A percentile compares a stretch with the other conserved stretches of the same genome.
Evolutionary conservation across 1,140 invertebrate species (phyloP).

Genomic region (Hylaeus volcanicus): DNA sequence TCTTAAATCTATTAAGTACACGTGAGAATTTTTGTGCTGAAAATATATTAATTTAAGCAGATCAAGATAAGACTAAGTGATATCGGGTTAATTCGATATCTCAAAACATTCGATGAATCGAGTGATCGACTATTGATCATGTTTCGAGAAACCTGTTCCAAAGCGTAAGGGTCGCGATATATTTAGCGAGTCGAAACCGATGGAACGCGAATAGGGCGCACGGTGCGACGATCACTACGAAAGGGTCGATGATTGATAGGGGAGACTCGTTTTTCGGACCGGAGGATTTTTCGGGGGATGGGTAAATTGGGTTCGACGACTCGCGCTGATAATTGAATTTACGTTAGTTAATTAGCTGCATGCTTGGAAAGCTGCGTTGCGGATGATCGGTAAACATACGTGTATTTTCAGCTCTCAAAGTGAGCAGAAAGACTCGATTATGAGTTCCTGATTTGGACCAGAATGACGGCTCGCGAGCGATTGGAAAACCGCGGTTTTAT

Average conservation of each 20-base stretch:
- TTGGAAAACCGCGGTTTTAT: too few species aligned
- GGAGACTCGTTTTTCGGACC: not conserved
- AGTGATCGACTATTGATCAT: too few species aligned
- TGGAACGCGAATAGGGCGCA: not conserved
- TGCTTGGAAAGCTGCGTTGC: not conserved
- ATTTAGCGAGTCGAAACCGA: slow-evolving; percentile 21
- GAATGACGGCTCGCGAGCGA: too few species aligned
- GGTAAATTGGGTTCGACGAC: not conserved
- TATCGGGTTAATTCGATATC: too few species aligned
- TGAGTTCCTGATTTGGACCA: too few species aligned
- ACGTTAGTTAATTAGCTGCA: not conserved
- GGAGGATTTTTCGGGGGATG: not conserved
- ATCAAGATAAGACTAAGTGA: too few species aligned
- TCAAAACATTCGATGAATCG: slow-evolving; percentile 4
- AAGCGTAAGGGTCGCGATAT: slow-evolving; percentile 12
- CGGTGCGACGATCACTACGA: not conserved
- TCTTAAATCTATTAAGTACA: too few species aligned
- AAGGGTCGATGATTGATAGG: not conserved
- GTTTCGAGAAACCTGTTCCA: too few species aligned
- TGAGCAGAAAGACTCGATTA: too few species aligned
- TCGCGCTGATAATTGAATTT: not conserved
- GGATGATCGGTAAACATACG: not conserved
- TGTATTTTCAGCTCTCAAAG: not conserved
- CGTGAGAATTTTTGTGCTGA: too few species aligned
- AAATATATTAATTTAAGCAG: too few species aligned